Conservation (phyloP, 2,888 invertebrate genomes). For the Nasonovia ribisnigri region DNA sequence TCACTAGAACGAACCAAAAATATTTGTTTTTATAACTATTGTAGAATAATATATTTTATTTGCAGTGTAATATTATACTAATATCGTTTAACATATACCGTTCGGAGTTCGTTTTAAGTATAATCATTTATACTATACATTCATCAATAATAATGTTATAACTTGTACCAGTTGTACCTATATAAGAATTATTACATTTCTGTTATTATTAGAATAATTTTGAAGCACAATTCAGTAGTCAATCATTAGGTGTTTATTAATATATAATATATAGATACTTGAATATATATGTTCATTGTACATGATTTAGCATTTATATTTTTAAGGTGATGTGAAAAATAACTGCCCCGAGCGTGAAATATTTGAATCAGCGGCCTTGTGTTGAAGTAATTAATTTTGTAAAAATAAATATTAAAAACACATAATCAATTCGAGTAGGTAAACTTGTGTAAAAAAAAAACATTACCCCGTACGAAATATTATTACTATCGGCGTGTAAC, state of each 20-base stretch:
- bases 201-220: neutral
- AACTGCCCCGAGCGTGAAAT: neutral
- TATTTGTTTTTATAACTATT: neutral
- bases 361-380: neutral
- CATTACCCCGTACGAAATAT: neutral
- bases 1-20: neutral
- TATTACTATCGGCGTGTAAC: neutral
- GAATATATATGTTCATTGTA: neutral
- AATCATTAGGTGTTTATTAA: neutral
- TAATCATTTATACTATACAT: neutral
- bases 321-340: neutral
- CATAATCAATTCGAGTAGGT: neutral
- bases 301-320: neutral
- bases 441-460: neutral
- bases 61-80: too few species aligned
- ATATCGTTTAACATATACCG: neutral
- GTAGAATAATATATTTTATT: neutral
- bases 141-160: neutral
- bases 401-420: neutral
- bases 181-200: neutral
- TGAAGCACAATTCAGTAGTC: neutral
- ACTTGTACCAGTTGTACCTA: too few species aligned
- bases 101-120: neutral
- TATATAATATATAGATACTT: neutral
- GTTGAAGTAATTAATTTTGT: neutral